phyloP scores from a whole-genome alignment of 2,888 invertebrate species.

The Lampropteryx suffumata region DNA sequence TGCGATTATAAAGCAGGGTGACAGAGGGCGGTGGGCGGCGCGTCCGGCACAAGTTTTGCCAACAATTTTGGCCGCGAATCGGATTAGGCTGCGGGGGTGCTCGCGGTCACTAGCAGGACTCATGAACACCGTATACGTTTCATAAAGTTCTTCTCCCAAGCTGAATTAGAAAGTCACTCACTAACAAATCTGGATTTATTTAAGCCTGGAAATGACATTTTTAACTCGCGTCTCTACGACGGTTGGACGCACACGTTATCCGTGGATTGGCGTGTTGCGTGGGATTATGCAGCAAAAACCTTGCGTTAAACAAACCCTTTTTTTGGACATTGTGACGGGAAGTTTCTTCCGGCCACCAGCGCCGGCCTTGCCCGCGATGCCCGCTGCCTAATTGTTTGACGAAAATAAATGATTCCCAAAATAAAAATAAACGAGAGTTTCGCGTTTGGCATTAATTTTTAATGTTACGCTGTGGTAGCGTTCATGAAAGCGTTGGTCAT shows the following conservation, averaged over 20 bases:
- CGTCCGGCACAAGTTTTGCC: constrained; percentile 66
- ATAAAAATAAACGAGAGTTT: constrained; percentile 79
- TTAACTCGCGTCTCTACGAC: constrained; percentile 58
- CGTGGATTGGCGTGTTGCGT: constrained; percentile 55
- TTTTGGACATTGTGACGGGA: constrained; percentile 64
- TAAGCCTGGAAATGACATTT: constrained; percentile 71
- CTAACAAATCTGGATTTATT: constrained; percentile 77
- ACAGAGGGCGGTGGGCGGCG: constrained; percentile 41
- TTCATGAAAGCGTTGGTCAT: constrained; percentile 51
- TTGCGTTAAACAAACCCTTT: constrained; percentile 70
- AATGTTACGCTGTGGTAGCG: constrained; percentile 61
- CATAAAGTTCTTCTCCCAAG: constrained; percentile 71
- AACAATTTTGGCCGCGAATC: constrained; percentile 68
- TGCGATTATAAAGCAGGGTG: constrained; percentile 67
- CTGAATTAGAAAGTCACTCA: constrained; percentile 80
- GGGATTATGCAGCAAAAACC: constrained; percentile 72
- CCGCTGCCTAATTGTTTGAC: constrained; percentile 77
- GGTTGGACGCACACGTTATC: constrained; percentile 57
- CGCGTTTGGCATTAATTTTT: constrained; percentile 73
- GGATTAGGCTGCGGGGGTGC: constrained; percentile 69
- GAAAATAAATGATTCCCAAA: constrained; percentile 80
- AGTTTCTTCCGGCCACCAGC: constrained; percentile 67
- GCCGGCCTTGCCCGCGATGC: constrained; percentile 62
- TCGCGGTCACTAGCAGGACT: constrained; percentile 74
- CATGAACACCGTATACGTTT: constrained; percentile 79